phyloP scores from a whole-genome alignment of 2,888 invertebrate genomes.

The Erpobdella octoculata region DNA sequence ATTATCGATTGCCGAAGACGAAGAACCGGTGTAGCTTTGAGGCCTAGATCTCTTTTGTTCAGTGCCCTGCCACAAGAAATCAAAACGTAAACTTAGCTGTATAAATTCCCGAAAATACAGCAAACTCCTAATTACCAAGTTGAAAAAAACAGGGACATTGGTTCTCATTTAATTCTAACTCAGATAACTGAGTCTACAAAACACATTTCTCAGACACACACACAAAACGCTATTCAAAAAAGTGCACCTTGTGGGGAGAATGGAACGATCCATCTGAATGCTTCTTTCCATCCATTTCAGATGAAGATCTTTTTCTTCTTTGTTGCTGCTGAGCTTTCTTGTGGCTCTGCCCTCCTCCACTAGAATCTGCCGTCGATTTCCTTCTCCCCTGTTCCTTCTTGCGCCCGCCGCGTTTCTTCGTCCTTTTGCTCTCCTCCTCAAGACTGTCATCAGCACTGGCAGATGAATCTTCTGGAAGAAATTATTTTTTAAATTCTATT shows the following conservation, averaged over 20 bases:
- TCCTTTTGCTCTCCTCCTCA: slow-evolving; percentile 11
- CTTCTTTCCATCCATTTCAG: slow-evolving; percentile 4
- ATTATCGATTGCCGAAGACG: too few species aligned
- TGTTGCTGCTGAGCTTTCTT: background rate
- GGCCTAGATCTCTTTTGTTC: background rate
- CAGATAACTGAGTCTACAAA: too few species aligned
- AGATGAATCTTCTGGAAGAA: slow-evolving; percentile 18
- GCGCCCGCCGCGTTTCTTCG: background rate
- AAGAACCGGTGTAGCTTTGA: background rate
- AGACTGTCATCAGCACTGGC: slow-evolving; percentile 16
- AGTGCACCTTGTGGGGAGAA: background rate
- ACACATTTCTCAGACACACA: too few species aligned
- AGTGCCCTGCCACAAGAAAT: background rate
- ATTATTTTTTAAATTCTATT: too few species aligned
- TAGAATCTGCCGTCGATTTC: background rate
- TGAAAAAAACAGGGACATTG: background rate
- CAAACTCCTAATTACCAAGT: too few species aligned
- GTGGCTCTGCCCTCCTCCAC: background rate
- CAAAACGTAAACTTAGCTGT: too few species aligned
- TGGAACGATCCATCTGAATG: background rate
- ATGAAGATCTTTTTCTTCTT: slow-evolving; percentile 16
- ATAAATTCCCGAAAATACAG: too few species aligned
- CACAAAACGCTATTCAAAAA: background rate
- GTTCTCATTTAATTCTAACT: too few species aligned
- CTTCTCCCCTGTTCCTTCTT: background rate